These are phyloP conservation scores for Trichonephila inaurata DNA, from an alignment of 1,140 invertebrate species.

Conservation along the genomic window DNA sequence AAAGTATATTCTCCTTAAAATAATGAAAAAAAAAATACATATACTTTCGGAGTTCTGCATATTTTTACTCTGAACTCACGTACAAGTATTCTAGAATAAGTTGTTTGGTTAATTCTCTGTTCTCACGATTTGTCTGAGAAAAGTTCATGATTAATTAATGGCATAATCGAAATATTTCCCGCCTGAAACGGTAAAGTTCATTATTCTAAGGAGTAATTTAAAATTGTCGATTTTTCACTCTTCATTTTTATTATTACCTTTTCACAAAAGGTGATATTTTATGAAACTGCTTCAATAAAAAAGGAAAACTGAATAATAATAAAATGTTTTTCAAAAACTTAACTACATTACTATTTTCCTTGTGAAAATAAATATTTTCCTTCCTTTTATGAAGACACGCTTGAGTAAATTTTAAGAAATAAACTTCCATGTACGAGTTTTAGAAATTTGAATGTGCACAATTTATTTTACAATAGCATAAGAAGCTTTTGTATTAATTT, in stretches of 20 bases:
- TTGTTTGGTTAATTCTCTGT: slow-evolving; percentile 71
- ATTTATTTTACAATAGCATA: no score
- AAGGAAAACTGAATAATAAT: not conserved
- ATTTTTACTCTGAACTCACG: not conserved
- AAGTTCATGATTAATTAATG: slow-evolving; percentile 68
- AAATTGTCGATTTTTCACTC: slow-evolving; percentile 46
- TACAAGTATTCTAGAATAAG: slow-evolving; percentile 43
- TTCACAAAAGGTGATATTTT: not conserved
- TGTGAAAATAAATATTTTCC: not conserved
- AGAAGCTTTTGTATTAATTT: no score
- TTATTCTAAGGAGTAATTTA: slow-evolving; percentile 55
- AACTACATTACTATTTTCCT: not conserved
- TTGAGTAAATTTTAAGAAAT: no score
- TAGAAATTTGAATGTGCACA: no score
- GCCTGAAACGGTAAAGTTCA: slow-evolving; percentile 36
- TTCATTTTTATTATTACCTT: not conserved
- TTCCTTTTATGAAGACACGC: not conserved
- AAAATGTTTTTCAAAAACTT: not conserved
- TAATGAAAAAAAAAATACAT: slow-evolving; percentile 52
- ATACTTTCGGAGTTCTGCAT: not conserved
- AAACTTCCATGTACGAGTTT: no score
- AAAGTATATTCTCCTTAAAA: slow-evolving; percentile 11
- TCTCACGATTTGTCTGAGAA: slow-evolving; percentile 62
- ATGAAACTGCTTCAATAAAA: not conserved
- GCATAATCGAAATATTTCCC: slow-evolving; percentile 66